Evolutionary conservation across 2,113 vertebrate species (phyloP), one percentile per base, ranked within the genome.

Genomic region (Scomber scombrus): DNA sequence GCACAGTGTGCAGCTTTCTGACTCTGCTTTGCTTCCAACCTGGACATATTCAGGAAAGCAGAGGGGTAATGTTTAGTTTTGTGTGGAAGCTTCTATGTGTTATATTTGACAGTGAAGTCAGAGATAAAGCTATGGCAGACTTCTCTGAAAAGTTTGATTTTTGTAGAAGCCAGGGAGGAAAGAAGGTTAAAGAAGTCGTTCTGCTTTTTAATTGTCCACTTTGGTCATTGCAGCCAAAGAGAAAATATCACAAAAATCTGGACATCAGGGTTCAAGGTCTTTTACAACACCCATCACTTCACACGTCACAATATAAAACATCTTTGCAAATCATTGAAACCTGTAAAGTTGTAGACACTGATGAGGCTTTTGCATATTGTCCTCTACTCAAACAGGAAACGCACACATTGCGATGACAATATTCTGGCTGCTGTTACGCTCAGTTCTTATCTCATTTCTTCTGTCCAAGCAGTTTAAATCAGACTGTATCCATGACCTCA

Each of bases 261-360:
- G 54, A 67, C 43, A 46, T 51, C 10, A 40, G 65, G 82, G 58
- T 83, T 82, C 23, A 66, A 26, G 78, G 69, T 68, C 56, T 10
- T 81, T 56, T 75, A 91, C 84, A 67, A 89, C 68, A 90, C 14
- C 81, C 77, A 85, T 47, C 80, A 91, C 78, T 71, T 51, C 23
- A 26, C 23, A 75, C 74, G 40, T 62, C 81, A 91, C 91, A 50
- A 93, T 84, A 91, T 76, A 78, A 83, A 90, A 91, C 77, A 78
- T 55, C 58, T 86, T 62, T 84, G 46, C 43, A 51, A 68, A 66
- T 58, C 65, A 81, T 47, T 26, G 58, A 43, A 6, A 85, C 70
- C 81, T 80, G 65, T 31, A 47, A 26, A 74, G 77, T 54, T 85
- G 57, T 55, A 76, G n/a, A 89, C 74, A 84, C 57, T 52, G 6